Base-by-base conservation (phyloP, 2,888 invertebrate species). In the Trissolcus brochymenae region DNA sequence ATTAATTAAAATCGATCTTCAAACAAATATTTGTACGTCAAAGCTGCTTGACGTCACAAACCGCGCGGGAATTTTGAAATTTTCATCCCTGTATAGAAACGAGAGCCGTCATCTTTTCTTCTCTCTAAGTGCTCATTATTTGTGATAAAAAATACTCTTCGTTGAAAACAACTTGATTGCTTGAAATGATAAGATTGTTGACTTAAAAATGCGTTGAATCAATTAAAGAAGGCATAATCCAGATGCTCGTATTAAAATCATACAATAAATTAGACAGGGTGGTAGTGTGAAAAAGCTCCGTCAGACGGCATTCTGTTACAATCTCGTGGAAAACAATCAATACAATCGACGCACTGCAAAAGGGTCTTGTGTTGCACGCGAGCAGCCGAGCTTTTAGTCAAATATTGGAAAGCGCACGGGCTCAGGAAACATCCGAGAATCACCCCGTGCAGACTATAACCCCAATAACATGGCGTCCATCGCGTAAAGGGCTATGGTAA, bases 271-370 rank as follows among this genome's bases (percentile, higher is more conserved):
- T 49, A 17, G 16, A 4, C 11, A 19, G 17, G 19, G 4, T 49
- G 50, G 17, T 80, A 80, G 80, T 80, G 43, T 67, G 21, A 0
- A n/a, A 68, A 76, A 80, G 67, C 68, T 59, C 80, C 80, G 80
- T 80, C 60, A 80, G 80, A 43, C 77, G 79, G 80, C 80, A 79
- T 80, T 80, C 68, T 76, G 46, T 46, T 74, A 71, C 79, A 79
- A 79, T 72, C 80, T 65, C 35, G 9, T 54, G 57, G 55, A 70
- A 62, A 76, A 80, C 79, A 82, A 82, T 82, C 82, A 82, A 82
- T 82, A 82, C 79, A 81, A 81, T 81, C 80, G 81, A 81, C 79
- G 81, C 81, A 80, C 80, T 73, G 81, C 68, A 67, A 78, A 74
- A 72, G 74, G 79, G 80, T 75, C 75, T 75, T 74, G 66, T 76